These are phyloP conservation scores for Aphaenogaster rudis DNA, from an alignment of 1,140 invertebrate genomes.

Conservation along the genomic window DNA sequence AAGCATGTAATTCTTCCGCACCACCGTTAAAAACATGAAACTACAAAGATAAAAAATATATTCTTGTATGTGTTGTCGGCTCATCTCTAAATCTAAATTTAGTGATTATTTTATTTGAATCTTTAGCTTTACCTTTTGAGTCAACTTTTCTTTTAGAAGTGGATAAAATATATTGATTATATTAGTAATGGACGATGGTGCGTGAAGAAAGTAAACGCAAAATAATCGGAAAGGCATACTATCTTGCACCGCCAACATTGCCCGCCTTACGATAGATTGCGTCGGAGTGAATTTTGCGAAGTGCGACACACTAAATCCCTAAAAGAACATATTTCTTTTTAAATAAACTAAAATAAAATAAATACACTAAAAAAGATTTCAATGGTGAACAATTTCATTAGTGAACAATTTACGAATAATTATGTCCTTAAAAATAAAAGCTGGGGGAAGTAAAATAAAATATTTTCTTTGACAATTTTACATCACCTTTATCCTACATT, in stretches of 20 bases:
- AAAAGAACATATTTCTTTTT: conserved; percentile 18
- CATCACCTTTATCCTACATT: not conserved
- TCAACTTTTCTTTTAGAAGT: conserved; percentile 83
- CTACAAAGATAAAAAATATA: conserved; percentile 64
- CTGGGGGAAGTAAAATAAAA: not conserved
- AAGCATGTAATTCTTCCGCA: conserved; percentile 81
- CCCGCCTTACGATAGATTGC: conserved; percentile 79
- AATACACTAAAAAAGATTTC: not conserved
- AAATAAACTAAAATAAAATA: not conserved
- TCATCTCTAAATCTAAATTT: conserved; percentile 12
- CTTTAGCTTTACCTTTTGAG: conserved; percentile 81
- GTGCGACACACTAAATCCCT: conserved; percentile 83
- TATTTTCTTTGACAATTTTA: not conserved
- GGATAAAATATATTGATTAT: conserved; percentile 83
- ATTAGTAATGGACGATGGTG: conserved; percentile 81
- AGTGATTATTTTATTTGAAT: not conserved
- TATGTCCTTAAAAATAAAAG: not conserved
- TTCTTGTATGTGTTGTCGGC: not conserved
- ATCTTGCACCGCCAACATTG: conserved; percentile 84
- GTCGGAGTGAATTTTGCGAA: conserved; percentile 84
- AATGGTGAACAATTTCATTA: not conserved
- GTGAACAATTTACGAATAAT: not conserved
- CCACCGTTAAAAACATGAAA: conserved; percentile 80
- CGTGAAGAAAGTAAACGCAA: conserved; percentile 82
- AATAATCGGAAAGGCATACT: conserved; percentile 85